Base-by-base conservation (phyloP, 2,888 invertebrate genomes). In the Epistrophella euchroma region DNA sequence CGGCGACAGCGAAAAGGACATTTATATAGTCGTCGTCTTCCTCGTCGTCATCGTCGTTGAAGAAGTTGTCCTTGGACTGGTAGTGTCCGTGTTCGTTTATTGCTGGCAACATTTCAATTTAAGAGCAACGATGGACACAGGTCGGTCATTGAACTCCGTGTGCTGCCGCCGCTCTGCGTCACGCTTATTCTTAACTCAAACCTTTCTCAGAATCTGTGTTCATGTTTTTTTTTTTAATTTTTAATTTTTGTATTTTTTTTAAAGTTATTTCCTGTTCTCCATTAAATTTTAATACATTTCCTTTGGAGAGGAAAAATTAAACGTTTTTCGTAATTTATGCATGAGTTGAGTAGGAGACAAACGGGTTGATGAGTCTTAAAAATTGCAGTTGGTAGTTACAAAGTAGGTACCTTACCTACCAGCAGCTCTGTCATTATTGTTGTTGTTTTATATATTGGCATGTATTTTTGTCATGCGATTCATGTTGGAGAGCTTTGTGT, bases 291-390 rank as follows among this genome's bases (percentile, higher is more conserved):
- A 55, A 82, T 73, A 37, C 43, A 22, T 66, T 73, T 60, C 68
- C 77, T 68, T 45, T 58, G 52, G 77, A 55, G 82, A 77, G 77
- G 58, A 72, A 60, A 73, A 77, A 77, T 82, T 82, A 82, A 82
- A 82, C 73, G 82, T 56, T 82, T 82, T 73, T 68, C 37, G 60
- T 77, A 68, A 82, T 68, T 77, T 82, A 82, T 82, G 66, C 77
- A 82, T 77, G 77, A 82, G 60, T 52, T 77, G 77, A 82, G 60
- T 52, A 52, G 50, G n/a, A 55, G 76, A 68, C 13, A 43, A 25
- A 47, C 28, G 19, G 40, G 55, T 45, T 35, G 55, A 68, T 58
- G 17, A 66, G 72, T 60, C n/a, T 45, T 19, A 32, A 50, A 56
- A 52, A 4, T 72, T 17, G 43, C 45, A 62, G 43, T 45, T n/a